Percentiles rank a stretch among this genome's conserved stretches.
Conservation (phyloP, 2,888 invertebrate genomes). For the Arrhopalites spinosus region DNA sequence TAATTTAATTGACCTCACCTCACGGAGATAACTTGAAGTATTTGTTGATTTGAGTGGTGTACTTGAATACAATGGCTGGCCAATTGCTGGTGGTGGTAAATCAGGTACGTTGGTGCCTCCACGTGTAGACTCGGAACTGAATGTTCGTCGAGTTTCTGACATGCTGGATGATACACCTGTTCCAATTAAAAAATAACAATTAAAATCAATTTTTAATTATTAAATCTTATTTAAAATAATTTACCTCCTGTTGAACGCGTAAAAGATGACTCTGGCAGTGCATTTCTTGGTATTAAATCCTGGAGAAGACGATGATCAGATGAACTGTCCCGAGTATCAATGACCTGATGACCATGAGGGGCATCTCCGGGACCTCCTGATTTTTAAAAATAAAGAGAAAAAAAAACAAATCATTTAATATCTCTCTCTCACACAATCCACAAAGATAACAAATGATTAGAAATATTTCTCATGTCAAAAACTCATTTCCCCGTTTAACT, state of each 20-base stretch:
- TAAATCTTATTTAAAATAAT: no score
- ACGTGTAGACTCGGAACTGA: slow-evolving; percentile 14
- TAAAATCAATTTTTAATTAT: neutral
- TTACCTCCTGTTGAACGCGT: neutral
- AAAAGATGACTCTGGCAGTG: neutral
- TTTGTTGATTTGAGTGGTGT: slow-evolving; percentile 44
- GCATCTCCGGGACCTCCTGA: no score
- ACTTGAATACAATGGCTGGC: slow-evolving; percentile 50
- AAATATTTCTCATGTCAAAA: no score
- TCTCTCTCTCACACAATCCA: neutral
- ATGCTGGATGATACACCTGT: slow-evolving; percentile 23
- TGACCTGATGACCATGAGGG: neutral
- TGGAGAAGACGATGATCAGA: neutral
- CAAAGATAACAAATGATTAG: no score
- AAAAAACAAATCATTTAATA: neutral
- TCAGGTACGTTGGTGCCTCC: slow-evolving; percentile 4
- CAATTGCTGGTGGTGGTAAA: slow-evolving; percentile 34
- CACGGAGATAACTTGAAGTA: slow-evolving; percentile 41
- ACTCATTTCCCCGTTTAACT: no score
- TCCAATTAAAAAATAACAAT: neutral
- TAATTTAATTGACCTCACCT: slow-evolving; percentile 26
- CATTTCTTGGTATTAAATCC: neutral
- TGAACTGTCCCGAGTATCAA: neutral
- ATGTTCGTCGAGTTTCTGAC: slow-evolving; percentile 32
- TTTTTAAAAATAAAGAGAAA: no score